A percentile compares a stretch with the other conserved stretches of the same genome.
Evolutionary conservation across 2,797 vertebrate species (phyloP).

Genomic region (Cossypha dichroa): DNA sequence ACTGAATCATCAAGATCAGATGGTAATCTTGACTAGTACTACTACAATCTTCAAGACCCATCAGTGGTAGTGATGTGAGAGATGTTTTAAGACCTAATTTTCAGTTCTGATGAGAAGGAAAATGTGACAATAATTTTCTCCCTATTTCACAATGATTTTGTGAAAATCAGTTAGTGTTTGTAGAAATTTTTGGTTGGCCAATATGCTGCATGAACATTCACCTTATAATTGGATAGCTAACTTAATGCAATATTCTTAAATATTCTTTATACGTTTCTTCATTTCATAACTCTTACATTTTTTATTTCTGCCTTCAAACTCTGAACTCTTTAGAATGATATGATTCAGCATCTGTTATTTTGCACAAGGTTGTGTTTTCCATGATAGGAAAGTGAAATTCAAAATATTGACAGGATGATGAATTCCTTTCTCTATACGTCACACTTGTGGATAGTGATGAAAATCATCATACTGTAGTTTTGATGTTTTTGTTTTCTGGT

Average conservation of each 20-base stretch:
- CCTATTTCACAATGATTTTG: not conserved
- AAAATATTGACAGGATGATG: not conserved
- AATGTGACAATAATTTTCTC: not conserved
- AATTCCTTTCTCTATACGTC: not conserved
- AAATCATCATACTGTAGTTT: not conserved
- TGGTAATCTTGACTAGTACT: not conserved
- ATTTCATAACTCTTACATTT: not conserved
- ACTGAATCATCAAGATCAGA: not conserved
- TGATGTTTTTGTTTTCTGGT: not conserved
- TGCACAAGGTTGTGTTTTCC: not conserved
- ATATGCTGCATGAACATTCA: not conserved
- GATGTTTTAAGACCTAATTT: not conserved
- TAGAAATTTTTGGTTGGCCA: not conserved
- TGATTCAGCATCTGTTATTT: not conserved
- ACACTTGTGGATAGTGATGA: not conserved
- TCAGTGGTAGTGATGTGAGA: not conserved
- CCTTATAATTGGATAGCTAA: not conserved
- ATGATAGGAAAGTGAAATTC: not conserved
- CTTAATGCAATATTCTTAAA: not conserved
- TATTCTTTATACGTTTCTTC: not conserved
- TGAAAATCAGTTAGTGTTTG: not conserved
- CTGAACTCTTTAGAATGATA: not conserved
- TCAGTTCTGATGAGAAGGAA: not conserved
- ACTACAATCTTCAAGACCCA: not conserved
- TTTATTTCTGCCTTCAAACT: not conserved